These are phyloP conservation scores for Ancistrus triradiatus DNA, from an alignment of 2,113 vertebrate genomes.

Conservation along the genomic window DNA sequence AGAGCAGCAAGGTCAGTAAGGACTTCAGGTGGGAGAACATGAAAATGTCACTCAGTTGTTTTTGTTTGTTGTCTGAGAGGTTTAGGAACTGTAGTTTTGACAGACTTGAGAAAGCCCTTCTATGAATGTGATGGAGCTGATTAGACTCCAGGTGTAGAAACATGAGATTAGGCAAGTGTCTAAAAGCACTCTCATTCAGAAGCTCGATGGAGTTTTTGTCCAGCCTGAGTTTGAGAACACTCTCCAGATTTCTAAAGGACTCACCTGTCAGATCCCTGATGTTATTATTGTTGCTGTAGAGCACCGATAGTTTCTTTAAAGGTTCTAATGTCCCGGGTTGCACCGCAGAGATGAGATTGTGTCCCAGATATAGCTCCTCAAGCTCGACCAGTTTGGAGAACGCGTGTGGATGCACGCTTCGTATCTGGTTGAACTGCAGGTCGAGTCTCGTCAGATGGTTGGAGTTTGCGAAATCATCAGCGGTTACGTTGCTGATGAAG, in stretches of 20 bases:
- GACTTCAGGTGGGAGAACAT: conserved; percentile 77
- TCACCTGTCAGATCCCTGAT: conserved; percentile 71
- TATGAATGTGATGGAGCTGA: conserved; percentile 81
- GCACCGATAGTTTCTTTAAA: conserved; percentile 78
- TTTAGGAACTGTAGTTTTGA: conserved; percentile 85
- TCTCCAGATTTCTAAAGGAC: conserved; percentile 74
- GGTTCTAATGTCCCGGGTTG: conserved; percentile 74
- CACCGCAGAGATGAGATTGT: conserved; percentile 78
- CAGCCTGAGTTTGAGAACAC: conserved; percentile 82
- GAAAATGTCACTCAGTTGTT: conserved; percentile 69
- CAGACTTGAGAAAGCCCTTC: conserved; percentile 77
- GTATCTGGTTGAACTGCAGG: conserved; percentile 90
- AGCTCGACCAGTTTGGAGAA: conserved; percentile 81
- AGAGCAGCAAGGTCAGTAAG: conserved; percentile 80
- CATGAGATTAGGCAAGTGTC: conserved; percentile 75
- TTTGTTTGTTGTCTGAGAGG: conserved; percentile 84
- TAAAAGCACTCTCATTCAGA: conserved; percentile 81
- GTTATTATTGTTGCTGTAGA: conserved; percentile 84
- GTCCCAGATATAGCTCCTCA: conserved; percentile 90
- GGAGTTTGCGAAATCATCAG: conserved; percentile 78
- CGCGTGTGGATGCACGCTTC: conserved; percentile 78
- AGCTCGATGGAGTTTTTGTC: conserved; percentile 80
- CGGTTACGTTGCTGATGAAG: conserved; percentile 86
- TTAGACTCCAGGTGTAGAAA: conserved; percentile 91
- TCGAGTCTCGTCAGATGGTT: conserved; percentile 79